Conservation (phyloP, 2,797 vertebrate genomes). For the Gadopsis marmoratus region DNA sequence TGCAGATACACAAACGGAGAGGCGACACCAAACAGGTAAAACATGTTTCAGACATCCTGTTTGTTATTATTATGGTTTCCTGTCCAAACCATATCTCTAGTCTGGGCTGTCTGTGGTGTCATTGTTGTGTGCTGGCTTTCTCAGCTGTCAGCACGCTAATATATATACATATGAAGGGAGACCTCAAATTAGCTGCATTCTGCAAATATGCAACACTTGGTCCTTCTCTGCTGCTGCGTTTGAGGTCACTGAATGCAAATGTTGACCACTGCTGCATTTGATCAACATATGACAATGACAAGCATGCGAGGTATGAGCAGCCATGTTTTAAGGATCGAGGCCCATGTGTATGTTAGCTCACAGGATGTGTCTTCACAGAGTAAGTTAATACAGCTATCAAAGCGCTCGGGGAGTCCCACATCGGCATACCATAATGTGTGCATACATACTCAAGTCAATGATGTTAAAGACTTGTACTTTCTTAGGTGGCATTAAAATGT, state of each 20-base stretch:
- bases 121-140: neutral
- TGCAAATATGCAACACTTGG: constrained; percentile 41
- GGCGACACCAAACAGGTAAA: constrained; percentile 25
- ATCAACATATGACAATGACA: constrained; percentile 41
- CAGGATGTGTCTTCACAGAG: constrained; percentile 42
- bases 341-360: constrained; percentile 19
- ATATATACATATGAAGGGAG: neutral
- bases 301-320: constrained; percentile 20
- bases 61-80: constrained; percentile 40
- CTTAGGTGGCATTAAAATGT: neutral
- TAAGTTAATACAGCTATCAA: constrained; percentile 40
- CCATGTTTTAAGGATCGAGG: constrained; percentile 14
- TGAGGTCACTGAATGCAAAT: constrained; percentile 27
- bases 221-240: neutral
- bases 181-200: neutral
- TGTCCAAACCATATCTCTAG: constrained; percentile 5
- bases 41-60: neutral
- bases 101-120: neutral
- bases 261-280: constrained; percentile 8
- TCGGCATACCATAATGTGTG: neutral
- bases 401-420: constrained; percentile 13
- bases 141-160: constrained; percentile 3
- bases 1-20: neutral
- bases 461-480: neutral
- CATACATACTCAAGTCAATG: neutral